Percentiles rank a stretch among this genome's conserved stretches.
Evolutionary conservation across 2,113 vertebrate species (phyloP).

Genomic region (Notothenia coriiceps): DNA sequence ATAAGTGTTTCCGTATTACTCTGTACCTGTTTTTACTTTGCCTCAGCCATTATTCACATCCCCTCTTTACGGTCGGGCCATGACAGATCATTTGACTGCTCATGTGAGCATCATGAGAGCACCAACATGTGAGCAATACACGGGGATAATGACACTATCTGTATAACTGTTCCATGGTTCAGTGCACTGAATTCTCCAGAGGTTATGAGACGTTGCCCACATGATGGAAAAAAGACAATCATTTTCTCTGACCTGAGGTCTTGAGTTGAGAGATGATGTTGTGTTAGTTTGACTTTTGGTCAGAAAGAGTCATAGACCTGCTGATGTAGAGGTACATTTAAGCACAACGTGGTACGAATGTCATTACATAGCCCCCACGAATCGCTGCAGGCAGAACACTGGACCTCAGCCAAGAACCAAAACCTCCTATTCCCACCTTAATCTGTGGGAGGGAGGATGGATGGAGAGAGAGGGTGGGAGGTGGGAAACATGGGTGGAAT

Average conservation of each 20-base stretch:
- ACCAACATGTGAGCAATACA: neutral
- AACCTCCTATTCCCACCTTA: conserved; percentile 78
- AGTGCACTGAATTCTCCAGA: neutral
- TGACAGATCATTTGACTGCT: conserved; percentile 19
- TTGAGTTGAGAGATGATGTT: conserved; percentile 16
- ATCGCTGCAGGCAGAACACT: conserved; percentile 58
- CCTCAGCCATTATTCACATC: conserved; percentile 6
- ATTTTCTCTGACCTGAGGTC: conserved; percentile 23
- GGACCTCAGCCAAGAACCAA: conserved; percentile 71
- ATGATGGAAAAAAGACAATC: neutral
- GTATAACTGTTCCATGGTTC: conserved; percentile 1
- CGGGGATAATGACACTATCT: conserved; percentile 4
- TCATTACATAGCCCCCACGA: conserved; percentile 41
- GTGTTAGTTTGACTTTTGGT: conserved; percentile 50
- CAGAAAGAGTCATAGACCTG: conserved; percentile 39
- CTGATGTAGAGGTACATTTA: conserved; percentile 33
- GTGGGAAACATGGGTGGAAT: conserved; percentile 49
- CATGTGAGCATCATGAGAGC: neutral
- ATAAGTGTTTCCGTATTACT: neutral
- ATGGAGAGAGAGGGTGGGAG: conserved; percentile 47
- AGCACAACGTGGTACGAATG: conserved; percentile 53
- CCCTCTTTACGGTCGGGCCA: neutral
- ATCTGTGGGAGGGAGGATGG: conserved; percentile 66
- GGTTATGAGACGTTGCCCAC: conserved; percentile 11
- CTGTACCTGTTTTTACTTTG: neutral